phyloP scores from a whole-genome alignment of 2,797 vertebrate genomes.

The Varecia variegata region DNA sequence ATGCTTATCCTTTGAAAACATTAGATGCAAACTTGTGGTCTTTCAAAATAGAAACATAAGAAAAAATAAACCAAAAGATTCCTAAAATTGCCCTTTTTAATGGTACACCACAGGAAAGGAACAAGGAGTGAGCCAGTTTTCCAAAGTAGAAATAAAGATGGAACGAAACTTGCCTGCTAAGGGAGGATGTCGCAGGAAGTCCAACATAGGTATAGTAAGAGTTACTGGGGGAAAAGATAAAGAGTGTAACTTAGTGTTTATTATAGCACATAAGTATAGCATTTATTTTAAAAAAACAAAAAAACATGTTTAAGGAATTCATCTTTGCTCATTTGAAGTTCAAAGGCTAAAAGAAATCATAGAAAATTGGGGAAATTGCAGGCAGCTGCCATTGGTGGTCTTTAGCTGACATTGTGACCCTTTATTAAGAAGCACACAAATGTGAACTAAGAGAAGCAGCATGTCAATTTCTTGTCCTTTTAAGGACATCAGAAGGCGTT shows the following conservation, averaged over 20 bases:
- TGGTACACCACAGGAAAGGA: background rate
- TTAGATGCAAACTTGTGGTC: background rate
- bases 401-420: background rate
- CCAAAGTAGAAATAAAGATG: background rate
- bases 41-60: constrained; percentile 24
- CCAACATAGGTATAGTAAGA: background rate
- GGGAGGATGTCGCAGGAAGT: background rate
- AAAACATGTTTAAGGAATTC: constrained; percentile 14
- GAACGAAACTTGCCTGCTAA: background rate
- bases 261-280: background rate
- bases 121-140: background rate
- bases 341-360: constrained; percentile 59
- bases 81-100: background rate
- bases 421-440: background rate
- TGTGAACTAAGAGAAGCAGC: background rate
- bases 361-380: constrained; percentile 55
- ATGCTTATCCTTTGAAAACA: constrained; percentile 29
- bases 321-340: constrained; percentile 1
- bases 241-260: background rate
- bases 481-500: background rate
- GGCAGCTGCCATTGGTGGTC: constrained; percentile 1
- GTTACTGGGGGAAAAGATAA: background rate
- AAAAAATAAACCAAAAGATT: constrained; percentile 17
- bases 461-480: background rate
- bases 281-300: background rate